Percentiles rank a stretch among this genome's conserved stretches.
These are phyloP conservation scores for Anthopleura xanthogrammica DNA, from an alignment of 92 coral and sea anemone genomes.

Conservation along the genomic window DNA sequence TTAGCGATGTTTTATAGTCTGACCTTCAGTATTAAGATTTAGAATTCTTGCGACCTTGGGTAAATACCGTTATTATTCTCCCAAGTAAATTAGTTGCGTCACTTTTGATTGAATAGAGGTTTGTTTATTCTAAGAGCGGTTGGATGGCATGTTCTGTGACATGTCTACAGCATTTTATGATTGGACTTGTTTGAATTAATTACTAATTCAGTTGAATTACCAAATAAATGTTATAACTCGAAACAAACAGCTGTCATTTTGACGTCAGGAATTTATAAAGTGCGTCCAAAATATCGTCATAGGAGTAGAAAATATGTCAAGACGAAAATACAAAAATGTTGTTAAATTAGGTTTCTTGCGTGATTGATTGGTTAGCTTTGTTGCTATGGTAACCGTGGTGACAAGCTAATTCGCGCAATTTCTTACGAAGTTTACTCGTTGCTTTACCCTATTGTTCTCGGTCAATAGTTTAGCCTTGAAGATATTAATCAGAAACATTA, in stretches of 20 bases:
- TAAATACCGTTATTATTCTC: neutral
- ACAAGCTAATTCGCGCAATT: neutral
- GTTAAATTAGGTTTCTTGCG: neutral
- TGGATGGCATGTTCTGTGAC: neutral
- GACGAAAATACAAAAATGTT: neutral
- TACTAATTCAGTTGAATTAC: neutral
- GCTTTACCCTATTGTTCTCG: neutral
- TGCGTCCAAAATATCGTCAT: no score
- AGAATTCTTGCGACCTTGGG: neutral
- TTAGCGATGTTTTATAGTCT: neutral
- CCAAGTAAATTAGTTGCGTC: neutral
- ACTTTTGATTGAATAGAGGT: neutral
- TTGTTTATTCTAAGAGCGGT: neutral
- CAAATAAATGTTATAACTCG: neutral
- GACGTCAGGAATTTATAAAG: neutral
- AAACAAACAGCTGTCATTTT: neutral
- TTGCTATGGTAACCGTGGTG: conserved; percentile 3
- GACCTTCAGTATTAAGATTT: neutral
- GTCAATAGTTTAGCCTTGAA: neutral
- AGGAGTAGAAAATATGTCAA: neutral
- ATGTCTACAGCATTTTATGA: neutral
- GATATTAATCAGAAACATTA: conserved; percentile 1
- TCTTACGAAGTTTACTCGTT: neutral
- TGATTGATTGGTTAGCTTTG: neutral
- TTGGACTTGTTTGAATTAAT: neutral